Evolutionary conservation across 2,888 invertebrate species (phyloP).

Genomic region (Cremastinae sp.): DNA sequence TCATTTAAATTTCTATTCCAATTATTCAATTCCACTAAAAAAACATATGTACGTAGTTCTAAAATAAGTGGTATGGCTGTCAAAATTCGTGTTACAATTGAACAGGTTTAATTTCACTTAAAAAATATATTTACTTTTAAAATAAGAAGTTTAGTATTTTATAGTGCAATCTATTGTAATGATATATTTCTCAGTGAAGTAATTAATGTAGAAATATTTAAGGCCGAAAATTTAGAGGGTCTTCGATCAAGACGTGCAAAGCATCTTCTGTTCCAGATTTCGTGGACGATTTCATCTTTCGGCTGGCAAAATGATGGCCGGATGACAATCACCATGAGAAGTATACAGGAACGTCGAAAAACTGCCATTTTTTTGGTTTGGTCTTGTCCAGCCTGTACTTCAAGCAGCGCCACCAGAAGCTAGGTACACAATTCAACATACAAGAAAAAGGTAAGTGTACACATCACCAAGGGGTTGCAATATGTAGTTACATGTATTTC

Average conservation of each 20-base stretch:
- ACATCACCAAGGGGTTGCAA: constrained; percentile 28
- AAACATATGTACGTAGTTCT: no score
- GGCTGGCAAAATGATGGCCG: constrained; percentile 7
- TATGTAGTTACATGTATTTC: constrained; percentile 29
- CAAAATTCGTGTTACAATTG: no score
- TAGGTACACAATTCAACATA: constrained; percentile 56
- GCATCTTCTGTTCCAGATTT: constrained; percentile 15
- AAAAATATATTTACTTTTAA: no score
- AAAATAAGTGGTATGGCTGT: no score
- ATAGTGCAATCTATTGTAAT: no score
- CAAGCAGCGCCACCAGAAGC: constrained; percentile 73
- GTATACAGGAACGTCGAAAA: constrained; percentile 76
- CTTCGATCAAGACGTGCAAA: constrained; percentile 12
- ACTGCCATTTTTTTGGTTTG: constrained; percentile 74
- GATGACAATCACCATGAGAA: constrained; percentile 63
- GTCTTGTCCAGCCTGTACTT: constrained; percentile 75
- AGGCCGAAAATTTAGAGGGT: constrained; percentile 17
- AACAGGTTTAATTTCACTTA: no score
- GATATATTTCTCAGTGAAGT: no score
- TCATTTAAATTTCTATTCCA: no score
- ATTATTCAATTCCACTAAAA: no score
- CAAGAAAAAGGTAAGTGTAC: constrained; percentile 7
- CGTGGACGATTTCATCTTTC: constrained; percentile 5
- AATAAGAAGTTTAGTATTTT: no score
- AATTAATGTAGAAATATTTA: constrained; percentile 25